phyloP scores from a whole-genome alignment of 2,113 vertebrate species.

The Lampris megalopsis region DNA sequence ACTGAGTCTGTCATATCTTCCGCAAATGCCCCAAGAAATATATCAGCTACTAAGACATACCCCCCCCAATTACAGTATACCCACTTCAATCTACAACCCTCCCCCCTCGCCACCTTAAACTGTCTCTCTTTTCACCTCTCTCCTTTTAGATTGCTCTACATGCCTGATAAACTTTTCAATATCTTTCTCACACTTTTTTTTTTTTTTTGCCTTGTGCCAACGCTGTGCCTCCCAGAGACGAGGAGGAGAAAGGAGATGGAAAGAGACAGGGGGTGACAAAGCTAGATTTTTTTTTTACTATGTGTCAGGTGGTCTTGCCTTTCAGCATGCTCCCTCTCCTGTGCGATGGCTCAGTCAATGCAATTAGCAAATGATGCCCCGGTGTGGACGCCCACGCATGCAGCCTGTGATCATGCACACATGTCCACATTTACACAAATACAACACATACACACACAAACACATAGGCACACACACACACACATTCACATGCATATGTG shows the following conservation, averaged over 20 bases:
- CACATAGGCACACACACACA: slow-evolving; percentile 4
- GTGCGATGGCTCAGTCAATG: slow-evolving; percentile 48
- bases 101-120: neutral
- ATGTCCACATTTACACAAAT: neutral
- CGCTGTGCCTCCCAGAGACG: slow-evolving; percentile 2
- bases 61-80: neutral
- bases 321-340: slow-evolving; percentile 33
- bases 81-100: neutral
- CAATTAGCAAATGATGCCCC: neutral
- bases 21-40: neutral
- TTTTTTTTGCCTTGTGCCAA: slow-evolving; percentile 2
- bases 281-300: neutral
- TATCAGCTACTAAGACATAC: neutral
- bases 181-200: neutral
- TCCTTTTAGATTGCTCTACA: slow-evolving; percentile 17
- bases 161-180: slow-evolving; percentile 6
- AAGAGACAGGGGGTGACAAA: neutral
- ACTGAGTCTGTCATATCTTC: neutral
- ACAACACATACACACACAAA: slow-evolving; percentile 10
- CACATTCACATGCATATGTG: slow-evolving; percentile 15
- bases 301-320: neutral
- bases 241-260: neutral
- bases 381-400: slow-evolving; percentile 9
- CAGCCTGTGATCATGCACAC: slow-evolving; percentile 13
- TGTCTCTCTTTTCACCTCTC: neutral